A percentile compares a stretch with the other conserved stretches of the same genome.
These are phyloP conservation scores for Prionailurus bengalensis DNA, from an alignment of 2,113 vertebrate species.

Conservation along the genomic window DNA sequence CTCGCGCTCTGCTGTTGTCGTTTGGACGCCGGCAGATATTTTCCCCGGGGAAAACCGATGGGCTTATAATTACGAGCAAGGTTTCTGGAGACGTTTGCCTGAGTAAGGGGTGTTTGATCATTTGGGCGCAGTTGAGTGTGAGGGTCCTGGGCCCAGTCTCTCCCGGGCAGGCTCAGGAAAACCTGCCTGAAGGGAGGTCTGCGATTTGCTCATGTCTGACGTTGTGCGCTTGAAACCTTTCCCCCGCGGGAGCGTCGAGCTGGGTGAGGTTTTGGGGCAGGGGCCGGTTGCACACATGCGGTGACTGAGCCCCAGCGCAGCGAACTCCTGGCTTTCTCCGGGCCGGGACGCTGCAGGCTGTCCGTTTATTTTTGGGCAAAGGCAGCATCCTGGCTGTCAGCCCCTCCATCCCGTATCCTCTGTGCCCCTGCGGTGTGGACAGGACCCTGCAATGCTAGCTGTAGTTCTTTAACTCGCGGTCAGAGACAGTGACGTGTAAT, in stretches of 20 bases:
- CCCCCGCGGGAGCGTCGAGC: neutral
- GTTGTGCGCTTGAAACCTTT: neutral
- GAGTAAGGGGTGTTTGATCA: neutral
- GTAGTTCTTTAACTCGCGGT: neutral
- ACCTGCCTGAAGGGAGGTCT: neutral
- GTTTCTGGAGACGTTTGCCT: neutral
- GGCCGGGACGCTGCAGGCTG: rapidly evolving
- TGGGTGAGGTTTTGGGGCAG: neutral
- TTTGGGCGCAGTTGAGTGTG: neutral
- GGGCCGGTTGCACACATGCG: rapidly evolving
- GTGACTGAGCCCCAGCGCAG: neutral
- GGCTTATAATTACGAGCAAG: neutral
- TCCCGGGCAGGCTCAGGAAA: neutral
- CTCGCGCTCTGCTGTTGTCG: rapidly evolving
- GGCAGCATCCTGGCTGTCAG: neutral
- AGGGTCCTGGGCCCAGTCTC: neutral
- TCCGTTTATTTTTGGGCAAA: no score
- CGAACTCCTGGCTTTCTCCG: neutral
- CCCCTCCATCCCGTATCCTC: neutral
- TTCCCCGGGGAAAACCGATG: no score
- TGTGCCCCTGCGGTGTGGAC: neutral
- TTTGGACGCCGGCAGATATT: neutral
- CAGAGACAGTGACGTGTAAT: neutral
- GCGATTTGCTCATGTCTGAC: neutral
- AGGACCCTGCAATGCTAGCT: neutral